Conservation (phyloP, 2,888 invertebrate species). For the Pyrrhia umbra region DNA sequence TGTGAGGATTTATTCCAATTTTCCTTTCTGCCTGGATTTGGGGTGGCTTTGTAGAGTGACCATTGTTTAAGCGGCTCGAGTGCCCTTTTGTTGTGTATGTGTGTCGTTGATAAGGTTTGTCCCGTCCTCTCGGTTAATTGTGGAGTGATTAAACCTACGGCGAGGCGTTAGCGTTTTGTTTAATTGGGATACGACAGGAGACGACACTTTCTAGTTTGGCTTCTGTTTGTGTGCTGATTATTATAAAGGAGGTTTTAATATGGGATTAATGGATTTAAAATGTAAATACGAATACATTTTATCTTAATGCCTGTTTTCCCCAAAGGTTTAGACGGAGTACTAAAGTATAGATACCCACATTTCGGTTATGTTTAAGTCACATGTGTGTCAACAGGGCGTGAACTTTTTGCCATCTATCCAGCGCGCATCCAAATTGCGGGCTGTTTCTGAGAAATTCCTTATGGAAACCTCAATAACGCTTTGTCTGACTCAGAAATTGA, state of each 20-base stretch:
- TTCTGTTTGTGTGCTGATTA: conserved; percentile 11
- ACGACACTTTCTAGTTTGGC: conserved; percentile 23
- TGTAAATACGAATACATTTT: neutral
- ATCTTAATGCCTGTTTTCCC: neutral
- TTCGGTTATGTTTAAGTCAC: neutral
- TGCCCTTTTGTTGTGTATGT: conserved; percentile 73
- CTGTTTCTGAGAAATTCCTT: too few species aligned
- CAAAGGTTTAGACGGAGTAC: neutral
- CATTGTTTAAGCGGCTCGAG: conserved; percentile 73
- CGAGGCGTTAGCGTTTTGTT: conserved; percentile 42
- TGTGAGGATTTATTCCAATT: conserved; percentile 69
- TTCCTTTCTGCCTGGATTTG: conserved; percentile 73
- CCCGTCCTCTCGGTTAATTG: conserved; percentile 68
- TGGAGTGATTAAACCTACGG: conserved; percentile 56
- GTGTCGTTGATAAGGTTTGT: conserved; percentile 72
- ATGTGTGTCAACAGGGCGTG: too few species aligned
- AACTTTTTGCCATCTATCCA: too few species aligned
- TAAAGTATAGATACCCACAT: too few species aligned
- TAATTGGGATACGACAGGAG: conserved; percentile 34
- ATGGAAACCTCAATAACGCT: too few species aligned
- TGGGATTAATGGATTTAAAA: neutral
- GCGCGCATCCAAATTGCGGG: too few species aligned
- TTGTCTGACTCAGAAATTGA: too few species aligned
- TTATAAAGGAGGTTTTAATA: neutral
- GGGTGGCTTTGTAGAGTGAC: conserved; percentile 72